phyloP scores from a whole-genome alignment of 2,888 invertebrate genomes.

The Sarcophaga rosellei region DNA sequence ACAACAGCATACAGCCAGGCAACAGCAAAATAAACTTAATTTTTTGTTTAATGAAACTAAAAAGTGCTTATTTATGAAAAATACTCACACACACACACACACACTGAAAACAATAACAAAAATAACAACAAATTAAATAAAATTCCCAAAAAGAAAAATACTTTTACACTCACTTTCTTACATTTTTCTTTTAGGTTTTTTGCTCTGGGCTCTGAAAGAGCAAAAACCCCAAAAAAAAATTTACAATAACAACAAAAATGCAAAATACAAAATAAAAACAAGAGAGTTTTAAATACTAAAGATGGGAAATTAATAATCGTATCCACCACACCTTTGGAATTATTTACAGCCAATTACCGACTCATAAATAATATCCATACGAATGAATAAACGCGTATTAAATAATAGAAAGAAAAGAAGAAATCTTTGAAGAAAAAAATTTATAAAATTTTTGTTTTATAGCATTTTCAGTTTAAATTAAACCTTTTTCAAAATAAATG shows the following conservation, averaged over 20 bases:
- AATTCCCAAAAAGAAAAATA: constrained; percentile 25
- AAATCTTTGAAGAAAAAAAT: no score
- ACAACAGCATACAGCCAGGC: constrained; percentile 13
- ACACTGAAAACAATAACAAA: neutral
- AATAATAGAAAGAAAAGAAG: no score
- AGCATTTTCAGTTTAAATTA: no score
- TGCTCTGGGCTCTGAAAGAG: neutral
- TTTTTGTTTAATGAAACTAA: constrained; percentile 61
- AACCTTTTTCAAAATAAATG: no score
- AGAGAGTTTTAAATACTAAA: neutral
- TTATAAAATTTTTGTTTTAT: no score
- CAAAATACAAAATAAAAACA: no score
- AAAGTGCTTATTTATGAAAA: constrained; percentile 64
- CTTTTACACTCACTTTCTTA: constrained; percentile 15
- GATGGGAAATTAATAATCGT: neutral
- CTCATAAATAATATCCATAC: neutral
- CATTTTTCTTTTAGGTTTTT: neutral
- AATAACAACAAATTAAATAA: no score
- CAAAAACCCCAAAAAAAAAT: neutral
- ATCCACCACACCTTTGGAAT: neutral
- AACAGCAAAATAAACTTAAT: constrained; percentile 40
- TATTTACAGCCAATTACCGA: neutral
- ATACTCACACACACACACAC: constrained; percentile 19
- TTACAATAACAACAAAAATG: neutral
- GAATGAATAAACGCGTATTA: neutral